Evolutionary conservation across 1,140 invertebrate genomes (phyloP).

Genomic region (Ceratina japonica): DNA sequence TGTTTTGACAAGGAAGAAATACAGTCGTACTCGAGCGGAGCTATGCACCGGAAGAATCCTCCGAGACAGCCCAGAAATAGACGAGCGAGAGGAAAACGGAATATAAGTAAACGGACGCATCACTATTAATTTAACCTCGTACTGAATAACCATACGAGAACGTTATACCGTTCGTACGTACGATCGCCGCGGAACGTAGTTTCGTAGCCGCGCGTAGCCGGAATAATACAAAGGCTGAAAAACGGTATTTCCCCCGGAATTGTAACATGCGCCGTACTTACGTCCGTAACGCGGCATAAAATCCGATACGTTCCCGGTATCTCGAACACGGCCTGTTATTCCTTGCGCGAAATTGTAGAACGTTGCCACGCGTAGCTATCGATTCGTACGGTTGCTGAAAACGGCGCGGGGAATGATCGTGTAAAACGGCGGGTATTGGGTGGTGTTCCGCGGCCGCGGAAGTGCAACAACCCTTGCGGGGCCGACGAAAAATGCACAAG

Average conservation of each 20-base stretch:
- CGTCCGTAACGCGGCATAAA: no score
- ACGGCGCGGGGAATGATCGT: conserved; percentile 24
- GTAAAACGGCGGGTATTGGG: neutral
- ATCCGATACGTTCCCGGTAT: neutral
- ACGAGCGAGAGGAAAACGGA: neutral
- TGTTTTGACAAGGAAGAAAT: neutral
- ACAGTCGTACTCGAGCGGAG: neutral
- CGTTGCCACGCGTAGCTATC: neutral
- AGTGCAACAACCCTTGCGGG: neutral
- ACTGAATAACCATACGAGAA: no score
- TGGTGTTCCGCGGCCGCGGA: neutral
- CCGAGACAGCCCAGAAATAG: neutral
- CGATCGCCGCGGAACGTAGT: no score
- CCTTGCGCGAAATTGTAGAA: neutral
- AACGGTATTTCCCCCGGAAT: no score
- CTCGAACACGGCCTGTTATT: neutral
- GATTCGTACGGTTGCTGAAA: neutral
- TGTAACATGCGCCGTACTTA: no score
- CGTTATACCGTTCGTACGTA: no score
- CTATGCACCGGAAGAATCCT: conserved; percentile 21
- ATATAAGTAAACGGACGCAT: neutral
- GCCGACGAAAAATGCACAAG: conserved; percentile 20
- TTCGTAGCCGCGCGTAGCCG: no score
- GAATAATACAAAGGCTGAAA: no score
- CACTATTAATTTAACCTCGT: neutral